Base-by-base conservation (phyloP, 37 sponge, comb jelly and placozoan genomes). In the Chondrosia reniformis region DNA sequence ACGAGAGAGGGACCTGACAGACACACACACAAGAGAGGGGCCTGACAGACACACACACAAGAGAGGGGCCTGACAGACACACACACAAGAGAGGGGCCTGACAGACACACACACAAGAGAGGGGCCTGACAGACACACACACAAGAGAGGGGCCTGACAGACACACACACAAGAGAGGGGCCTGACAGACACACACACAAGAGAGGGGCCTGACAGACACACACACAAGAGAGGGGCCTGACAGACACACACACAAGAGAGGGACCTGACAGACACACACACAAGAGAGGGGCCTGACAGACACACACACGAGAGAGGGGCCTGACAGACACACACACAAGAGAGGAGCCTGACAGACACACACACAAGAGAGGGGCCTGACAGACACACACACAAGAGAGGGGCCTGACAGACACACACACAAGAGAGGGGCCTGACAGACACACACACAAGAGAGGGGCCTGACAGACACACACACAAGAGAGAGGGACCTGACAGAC, bases 401-500 rank as follows among this genome's bases (percentile, higher is more conserved):
- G 94, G 99, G 27, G 89, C 82, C 80, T 86, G 63, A 63, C 75
- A 66, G 37, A 82, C 40, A 3, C 37, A 49, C 9, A 83, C 22
- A 79, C 55, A 64, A 30, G 27, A 33, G 32, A 3, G 4, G 32
- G 66, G 4, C 17, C 28, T 21, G 28, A 79, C 45, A 66, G 43
- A 25, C 12, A 79, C 17, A 55, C 10, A n/a, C 3, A 46, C 54
- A 75, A 22, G 76, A 75, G 45, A 33, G 12, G 76, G 54, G 22
- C 12, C 52, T 44, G 49, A 15, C 45, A 22, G 54, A 42, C 9
- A 37, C 40, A 38, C n/a, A n/a, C n/a, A n/a, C n/a, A n/a, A n/a
- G n/a, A n/a, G n/a, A n/a, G 96, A 49, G 94, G 99, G 27, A 87
- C 82, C 80, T 86, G 63, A 63, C 75, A 66, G 37, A 82, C 40